phyloP scores from a whole-genome alignment of 2,797 vertebrate genomes.

The Simalia tracyae region DNA sequence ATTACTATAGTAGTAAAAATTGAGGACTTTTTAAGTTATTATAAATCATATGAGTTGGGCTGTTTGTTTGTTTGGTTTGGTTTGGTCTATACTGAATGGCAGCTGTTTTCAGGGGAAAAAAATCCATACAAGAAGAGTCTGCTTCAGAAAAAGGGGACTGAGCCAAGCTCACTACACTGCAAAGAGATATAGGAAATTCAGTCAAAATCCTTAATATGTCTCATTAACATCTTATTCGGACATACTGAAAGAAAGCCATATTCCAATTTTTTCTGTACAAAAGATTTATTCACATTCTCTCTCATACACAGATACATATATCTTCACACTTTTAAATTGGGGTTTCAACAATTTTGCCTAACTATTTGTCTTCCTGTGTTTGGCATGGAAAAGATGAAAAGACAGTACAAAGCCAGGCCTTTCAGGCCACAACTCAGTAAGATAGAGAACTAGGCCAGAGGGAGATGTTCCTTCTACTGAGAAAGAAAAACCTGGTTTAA shows the following conservation, averaged over 20 bases:
- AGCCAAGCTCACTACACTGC: not conserved
- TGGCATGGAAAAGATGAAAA: not conserved
- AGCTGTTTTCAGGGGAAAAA: not conserved
- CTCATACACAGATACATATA: not conserved
- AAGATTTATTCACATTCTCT: not conserved
- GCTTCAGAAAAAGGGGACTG: not conserved
- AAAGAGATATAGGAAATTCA: not conserved
- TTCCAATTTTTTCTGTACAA: not conserved
- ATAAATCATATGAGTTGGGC: not conserved
- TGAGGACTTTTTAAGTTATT: not conserved
- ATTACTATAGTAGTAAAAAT: not conserved
- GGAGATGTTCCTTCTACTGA: not conserved
- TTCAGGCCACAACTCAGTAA: not conserved
- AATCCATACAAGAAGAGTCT: not conserved
- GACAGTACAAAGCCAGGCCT: not conserved
- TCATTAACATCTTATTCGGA: not conserved
- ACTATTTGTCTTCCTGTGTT: not conserved
- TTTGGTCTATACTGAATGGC: conserved; percentile 24
- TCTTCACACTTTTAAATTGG: not conserved
- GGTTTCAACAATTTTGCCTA: not conserved
- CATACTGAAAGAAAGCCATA: not conserved
- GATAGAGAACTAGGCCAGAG: not conserved
- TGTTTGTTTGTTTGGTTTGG: not conserved
- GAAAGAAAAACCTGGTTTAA: not conserved
- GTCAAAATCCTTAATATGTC: not conserved